Base-by-base conservation (phyloP, 2,888 invertebrate genomes). In the Diachrysia chrysitis region DNA sequence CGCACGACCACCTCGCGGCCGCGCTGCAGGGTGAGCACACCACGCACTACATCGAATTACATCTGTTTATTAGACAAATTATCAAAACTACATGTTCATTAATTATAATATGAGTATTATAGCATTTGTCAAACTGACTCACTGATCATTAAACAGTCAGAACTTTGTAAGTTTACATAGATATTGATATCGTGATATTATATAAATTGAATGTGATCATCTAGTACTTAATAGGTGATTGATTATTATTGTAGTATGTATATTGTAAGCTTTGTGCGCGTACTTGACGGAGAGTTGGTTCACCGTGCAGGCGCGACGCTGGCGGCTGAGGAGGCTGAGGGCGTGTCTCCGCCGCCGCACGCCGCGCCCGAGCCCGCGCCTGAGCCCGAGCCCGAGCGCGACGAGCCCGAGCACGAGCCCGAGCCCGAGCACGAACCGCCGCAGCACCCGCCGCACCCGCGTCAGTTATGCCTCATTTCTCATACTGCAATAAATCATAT, bases 21-120 rank as follows among this genome's bases (percentile, higher is more conserved):
- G 87, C 88, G 29, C 70, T 90, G 78, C 92, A 92, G 69, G 90
- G 92, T 91, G 54, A 19, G 32, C 21, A 21, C 10, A 65, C 19
- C 79, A 86, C n/a, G 86, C 76, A 58, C 74, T 35, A 35, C 37
- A 37, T 14, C 16, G 1, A 0, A 14, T 16, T 37, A 5, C 7
- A 29, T 7, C 29, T 29, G 0, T 7, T 2, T 29, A 29, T 7
- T 29, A 29, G n/a, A n/a, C n/a, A n/a, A n/a, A n/a, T n/a, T n/a
- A n/a, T n/a, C n/a, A n/a, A n/a, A n/a, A n/a, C n/a, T n/a, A 29
- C 29, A 29, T 29, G 6, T 29, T 29, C 29, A 29, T 29, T 2
- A 29, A 29, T 5, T 29, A 29, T n/a, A n/a, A n/a, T n/a, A n/a
- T n/a, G n/a, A n/a, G n/a, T n/a, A n/a, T n/a, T n/a, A n/a, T n/a